Conservation (phyloP, 2,888 invertebrate species). For the Diarsia rubi region DNA sequence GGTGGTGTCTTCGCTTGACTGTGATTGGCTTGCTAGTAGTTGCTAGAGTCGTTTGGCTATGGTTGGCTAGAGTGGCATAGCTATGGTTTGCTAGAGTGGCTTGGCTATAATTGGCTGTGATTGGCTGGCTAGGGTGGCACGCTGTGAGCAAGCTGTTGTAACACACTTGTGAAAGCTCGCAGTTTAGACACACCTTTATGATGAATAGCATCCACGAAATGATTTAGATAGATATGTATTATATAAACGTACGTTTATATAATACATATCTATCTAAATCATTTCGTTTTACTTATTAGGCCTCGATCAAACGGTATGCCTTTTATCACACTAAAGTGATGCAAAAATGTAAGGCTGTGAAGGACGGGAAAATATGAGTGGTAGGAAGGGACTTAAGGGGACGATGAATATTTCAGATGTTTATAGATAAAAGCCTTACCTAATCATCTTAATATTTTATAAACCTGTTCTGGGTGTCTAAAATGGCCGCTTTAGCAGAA, state of each 20-base stretch:
- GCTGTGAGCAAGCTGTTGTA: too few relatives aligned
- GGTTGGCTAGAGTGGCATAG: too few relatives aligned
- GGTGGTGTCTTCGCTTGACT: too few relatives aligned
- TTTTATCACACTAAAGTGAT: conserved; percentile 53
- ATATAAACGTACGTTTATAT: neutral
- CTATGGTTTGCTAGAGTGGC: too few relatives aligned
- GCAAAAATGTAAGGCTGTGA: conserved; percentile 34
- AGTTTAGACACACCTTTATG: neutral
- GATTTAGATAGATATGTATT: conserved; percentile 6
- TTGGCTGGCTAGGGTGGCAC: too few relatives aligned
- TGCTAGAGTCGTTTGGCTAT: too few relatives aligned
- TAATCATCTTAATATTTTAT: neutral
- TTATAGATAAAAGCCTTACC: conserved; percentile 28
- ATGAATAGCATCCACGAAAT: neutral
- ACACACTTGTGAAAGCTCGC: neutral
- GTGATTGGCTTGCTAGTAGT: too few relatives aligned
- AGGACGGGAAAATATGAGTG: conserved; percentile 25
- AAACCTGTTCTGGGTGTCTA: too few relatives aligned
- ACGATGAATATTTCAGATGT: conserved; percentile 28
- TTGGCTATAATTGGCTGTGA: too few relatives aligned
- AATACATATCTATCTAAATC: too few relatives aligned
- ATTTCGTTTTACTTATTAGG: too few relatives aligned
- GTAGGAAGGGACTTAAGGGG: conserved; percentile 25
- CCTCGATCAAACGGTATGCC: conserved; percentile 33
- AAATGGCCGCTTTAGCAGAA: too few relatives aligned